phyloP scores from a whole-genome alignment of 92 coral and sea anemone genomes.

The Porites divaricata region DNA sequence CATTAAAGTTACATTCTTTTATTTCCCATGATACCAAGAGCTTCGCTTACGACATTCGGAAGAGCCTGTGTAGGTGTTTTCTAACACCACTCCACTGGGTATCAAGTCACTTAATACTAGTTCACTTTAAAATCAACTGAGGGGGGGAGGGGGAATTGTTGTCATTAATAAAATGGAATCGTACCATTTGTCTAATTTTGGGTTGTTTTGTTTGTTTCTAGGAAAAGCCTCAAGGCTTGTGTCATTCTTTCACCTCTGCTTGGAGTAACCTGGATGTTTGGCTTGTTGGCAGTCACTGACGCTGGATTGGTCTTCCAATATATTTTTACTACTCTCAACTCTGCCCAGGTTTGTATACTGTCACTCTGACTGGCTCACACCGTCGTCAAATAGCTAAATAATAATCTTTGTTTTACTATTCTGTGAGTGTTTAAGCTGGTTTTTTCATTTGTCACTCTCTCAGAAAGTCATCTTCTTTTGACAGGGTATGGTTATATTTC shows the following conservation, averaged over 20 bases:
- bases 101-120: too few relatives aligned
- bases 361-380: neutral
- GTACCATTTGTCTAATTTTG: too few relatives aligned
- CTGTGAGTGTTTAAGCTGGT: neutral
- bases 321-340: constrained; percentile 73
- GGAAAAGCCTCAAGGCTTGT: constrained; percentile 40
- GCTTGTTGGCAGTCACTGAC: constrained; percentile 58
- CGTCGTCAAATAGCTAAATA: too few relatives aligned
- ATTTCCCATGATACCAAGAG: too few relatives aligned
- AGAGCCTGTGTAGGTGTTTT: too few relatives aligned
- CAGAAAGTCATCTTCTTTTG: too few relatives aligned
- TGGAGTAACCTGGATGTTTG: constrained; percentile 71
- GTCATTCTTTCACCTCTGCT: constrained; percentile 53
- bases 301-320: constrained; percentile 72
- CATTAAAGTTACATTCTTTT: too few relatives aligned
- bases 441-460: neutral
- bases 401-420: neutral
- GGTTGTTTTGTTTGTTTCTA: neutral
- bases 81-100: too few relatives aligned
- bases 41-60: too few relatives aligned
- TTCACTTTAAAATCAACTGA: too few relatives aligned
- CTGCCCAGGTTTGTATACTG: constrained; percentile 64
- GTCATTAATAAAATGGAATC: too few relatives aligned
- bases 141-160: too few relatives aligned
- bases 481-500: constrained; percentile 71